Conservation (phyloP, 92 coral and sea anemone genomes). For the Bergia puertoricense region DNA sequence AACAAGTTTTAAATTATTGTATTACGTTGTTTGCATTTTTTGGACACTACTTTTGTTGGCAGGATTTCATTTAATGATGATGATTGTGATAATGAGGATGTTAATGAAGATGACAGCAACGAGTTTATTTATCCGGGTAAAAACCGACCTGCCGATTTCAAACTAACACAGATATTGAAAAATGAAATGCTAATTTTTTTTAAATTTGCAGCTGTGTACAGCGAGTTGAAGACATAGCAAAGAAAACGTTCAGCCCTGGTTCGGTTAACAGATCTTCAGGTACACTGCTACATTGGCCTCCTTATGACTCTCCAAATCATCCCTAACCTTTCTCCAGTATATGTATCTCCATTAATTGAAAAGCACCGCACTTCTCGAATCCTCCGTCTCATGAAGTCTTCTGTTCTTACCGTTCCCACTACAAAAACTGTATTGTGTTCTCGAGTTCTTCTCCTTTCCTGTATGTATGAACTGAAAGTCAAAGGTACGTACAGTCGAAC, state of each 20-base stretch:
- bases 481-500: too few species aligned
- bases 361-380: too few species aligned
- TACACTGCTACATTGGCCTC: background rate
- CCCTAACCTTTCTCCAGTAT: background rate
- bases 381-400: too few species aligned
- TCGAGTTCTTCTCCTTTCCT: background rate
- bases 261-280: conserved; percentile 42
- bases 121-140: background rate
- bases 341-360: too few species aligned
- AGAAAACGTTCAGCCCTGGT: conserved; percentile 55
- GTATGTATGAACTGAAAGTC: too few species aligned
- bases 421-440: background rate
- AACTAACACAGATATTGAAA: too few species aligned
- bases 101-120: background rate
- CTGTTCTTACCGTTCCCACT: background rate
- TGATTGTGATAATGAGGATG: background rate
- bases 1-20: too few species aligned
- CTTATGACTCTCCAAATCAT: too few species aligned
- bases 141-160: background rate
- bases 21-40: too few species aligned
- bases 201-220: conserved; percentile 57
- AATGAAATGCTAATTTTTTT: background rate
- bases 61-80: background rate
- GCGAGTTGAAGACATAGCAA: conserved; percentile 64
- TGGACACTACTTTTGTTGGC: background rate